Conservation (phyloP, 2,113 vertebrate species). For the Dicrurus megarhynchus region DNA sequence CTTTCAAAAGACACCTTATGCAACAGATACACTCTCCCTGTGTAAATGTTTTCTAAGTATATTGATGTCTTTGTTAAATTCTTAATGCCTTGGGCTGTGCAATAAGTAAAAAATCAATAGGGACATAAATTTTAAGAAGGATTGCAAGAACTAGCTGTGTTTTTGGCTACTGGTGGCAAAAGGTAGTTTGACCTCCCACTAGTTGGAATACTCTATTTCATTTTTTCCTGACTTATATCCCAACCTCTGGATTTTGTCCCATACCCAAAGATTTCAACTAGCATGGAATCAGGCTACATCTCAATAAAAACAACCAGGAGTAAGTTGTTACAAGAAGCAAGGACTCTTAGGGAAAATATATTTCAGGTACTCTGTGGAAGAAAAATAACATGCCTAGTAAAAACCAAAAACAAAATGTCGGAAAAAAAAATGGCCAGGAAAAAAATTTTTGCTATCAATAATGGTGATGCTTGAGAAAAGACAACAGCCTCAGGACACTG, state of each 20-base stretch:
- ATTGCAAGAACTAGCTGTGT: neutral
- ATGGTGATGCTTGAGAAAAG: neutral
- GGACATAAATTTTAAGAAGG: neutral
- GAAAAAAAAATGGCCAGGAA: neutral
- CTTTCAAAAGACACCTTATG: neutral
- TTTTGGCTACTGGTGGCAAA: neutral
- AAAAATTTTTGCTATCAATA: neutral
- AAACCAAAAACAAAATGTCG: neutral
- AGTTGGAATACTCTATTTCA: neutral
- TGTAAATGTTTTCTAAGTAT: neutral
- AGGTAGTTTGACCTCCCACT: neutral
- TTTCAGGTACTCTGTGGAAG: neutral
- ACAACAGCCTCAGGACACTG: neutral
- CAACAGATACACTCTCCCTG: neutral
- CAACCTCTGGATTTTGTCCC: neutral
- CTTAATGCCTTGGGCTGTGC: neutral
- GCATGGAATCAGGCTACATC: neutral
- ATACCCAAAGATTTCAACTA: neutral
- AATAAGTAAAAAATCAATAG: constrained; percentile 19
- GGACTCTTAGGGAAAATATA: neutral
- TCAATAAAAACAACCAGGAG: neutral
- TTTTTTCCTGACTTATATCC: neutral
- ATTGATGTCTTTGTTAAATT: constrained; percentile 23
- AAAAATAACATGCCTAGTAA: neutral
- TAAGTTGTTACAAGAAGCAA: neutral